Evolutionary conservation across 2,888 invertebrate genomes (phyloP), one percentile per base, ranked within the genome.

Genomic region (Cecidostiba fungosa): DNA sequence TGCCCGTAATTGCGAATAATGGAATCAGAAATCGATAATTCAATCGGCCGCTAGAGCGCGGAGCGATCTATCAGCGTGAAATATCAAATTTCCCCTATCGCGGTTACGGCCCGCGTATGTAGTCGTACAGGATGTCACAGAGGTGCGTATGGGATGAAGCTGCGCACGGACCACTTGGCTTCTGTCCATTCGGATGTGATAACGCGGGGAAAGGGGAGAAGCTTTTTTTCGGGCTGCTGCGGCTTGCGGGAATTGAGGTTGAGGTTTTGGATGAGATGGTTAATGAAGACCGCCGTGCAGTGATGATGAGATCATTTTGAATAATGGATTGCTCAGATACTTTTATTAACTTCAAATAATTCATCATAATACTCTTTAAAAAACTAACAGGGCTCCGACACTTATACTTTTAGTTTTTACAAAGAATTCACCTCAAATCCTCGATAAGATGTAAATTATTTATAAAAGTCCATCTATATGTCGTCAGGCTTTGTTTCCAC

Each of bases 51-150:
- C 19, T 0, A 6, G 14, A 19, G 77, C 54, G 77, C 19, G 72
- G 14, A 43, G 47, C 86, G 78, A 86, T 76, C 84, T 84, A 86
- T 86, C 85, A 81, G 79, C 82, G 82, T 85, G 85, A 87, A 87
- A 87, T 87, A 87, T 87, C 83, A 85, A 87, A 87, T 87, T 87
- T 82, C 82, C 85, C 82, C 81, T 85, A 86, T 86, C 86, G 82
- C 32, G 14, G 50, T 82, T 82, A 81, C 84, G 87, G 69, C 83
- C 74, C 43, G 29, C 26, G 39, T 5, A 23, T 39, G 14, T 29
- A 54, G 74, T 54, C 43, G 6, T 43, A 43, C 83, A 83, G 77
- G 83, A 84, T 79, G 74, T 83, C 77, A 77, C 26, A 47, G 73
- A 47, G 47, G 14, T 8, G 26, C 16, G 47, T 23, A 26, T 26